These are phyloP conservation scores for Eurystomus gularis DNA, from an alignment of 2,113 vertebrate species.

Conservation along the genomic window DNA sequence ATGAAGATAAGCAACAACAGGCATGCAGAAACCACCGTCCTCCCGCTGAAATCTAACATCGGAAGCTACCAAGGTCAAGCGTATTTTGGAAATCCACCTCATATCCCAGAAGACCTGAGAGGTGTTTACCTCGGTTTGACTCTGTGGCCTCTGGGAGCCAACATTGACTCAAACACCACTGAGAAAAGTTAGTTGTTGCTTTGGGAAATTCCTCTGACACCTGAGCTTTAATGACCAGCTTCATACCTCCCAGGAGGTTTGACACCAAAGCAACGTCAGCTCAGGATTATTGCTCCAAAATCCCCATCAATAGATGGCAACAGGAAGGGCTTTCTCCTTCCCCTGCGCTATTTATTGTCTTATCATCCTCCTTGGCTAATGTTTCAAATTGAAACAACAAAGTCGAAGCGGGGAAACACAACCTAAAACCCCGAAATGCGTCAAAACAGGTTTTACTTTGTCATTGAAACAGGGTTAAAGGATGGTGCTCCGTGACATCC, in stretches of 20 bases:
- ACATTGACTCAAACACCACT: too few species aligned
- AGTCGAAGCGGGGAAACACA: neutral
- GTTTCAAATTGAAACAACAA: neutral
- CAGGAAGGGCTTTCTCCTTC: neutral
- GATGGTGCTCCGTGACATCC: neutral
- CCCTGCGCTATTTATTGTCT: neutral
- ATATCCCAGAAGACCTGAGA: neutral
- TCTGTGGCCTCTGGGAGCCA: neutral
- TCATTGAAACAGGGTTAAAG: neutral
- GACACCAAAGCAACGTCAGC: neutral
- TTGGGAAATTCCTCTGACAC: neutral
- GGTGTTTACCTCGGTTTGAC: too few species aligned
- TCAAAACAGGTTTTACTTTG: neutral
- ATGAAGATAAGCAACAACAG: accelerated
- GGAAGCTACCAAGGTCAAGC: neutral
- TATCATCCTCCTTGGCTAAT: neutral
- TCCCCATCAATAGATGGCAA: neutral
- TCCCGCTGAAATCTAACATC: accelerated
- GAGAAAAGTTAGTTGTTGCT: neutral
- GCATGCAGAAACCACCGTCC: neutral
- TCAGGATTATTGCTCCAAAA: neutral
- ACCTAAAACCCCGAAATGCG: neutral
- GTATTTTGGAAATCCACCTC: neutral
- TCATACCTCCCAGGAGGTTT: neutral
- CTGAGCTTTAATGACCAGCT: neutral